These are phyloP conservation scores for Ammodytes dubius DNA, from an alignment of 2,113 vertebrate species.

Conservation along the genomic window DNA sequence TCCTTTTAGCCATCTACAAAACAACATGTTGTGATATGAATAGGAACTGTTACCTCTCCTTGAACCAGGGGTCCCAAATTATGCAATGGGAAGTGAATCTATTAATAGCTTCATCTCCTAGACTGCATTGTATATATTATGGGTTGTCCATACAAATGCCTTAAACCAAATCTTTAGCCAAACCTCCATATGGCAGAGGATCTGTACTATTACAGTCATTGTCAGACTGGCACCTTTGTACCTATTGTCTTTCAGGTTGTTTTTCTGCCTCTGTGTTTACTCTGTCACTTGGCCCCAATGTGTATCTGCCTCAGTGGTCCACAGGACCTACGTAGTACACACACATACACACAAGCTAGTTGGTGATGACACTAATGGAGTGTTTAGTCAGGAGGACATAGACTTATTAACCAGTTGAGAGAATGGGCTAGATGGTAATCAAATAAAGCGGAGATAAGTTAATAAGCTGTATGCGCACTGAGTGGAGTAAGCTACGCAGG, in stretches of 20 bases:
- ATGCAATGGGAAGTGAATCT: not conserved
- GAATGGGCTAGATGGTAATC: conserved; percentile 60
- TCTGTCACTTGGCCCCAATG: conserved; percentile 54
- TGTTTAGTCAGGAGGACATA: conserved; percentile 60
- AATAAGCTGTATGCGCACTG: conserved; percentile 55
- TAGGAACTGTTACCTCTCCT: too few relatives aligned
- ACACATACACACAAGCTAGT: conserved; percentile 25
- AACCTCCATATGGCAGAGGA: not conserved
- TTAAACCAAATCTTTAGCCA: conserved; percentile 5
- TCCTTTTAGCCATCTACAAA: not conserved
- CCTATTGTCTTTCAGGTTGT: conserved; percentile 41
- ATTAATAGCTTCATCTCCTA: not conserved
- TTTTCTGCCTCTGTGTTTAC: conserved; percentile 62
- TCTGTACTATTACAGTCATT: conserved; percentile 2
- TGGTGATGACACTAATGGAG: conserved; percentile 73
- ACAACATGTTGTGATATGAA: too few relatives aligned
- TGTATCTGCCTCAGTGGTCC: conserved; percentile 54
- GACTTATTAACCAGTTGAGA: conserved; percentile 68
- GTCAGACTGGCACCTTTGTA: conserved; percentile 21
- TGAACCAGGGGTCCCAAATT: not conserved
- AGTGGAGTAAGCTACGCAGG: conserved; percentile 26
- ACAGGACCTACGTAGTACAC: conserved; percentile 28
- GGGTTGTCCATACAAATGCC: not conserved
- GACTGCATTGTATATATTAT: conserved; percentile 9
- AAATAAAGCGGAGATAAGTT: conserved; percentile 73